Percentiles rank a stretch among this genome's conserved stretches.
These are phyloP conservation scores for Chromis chromis DNA, from an alignment of 2,797 vertebrate genomes.

Conservation along the genomic window DNA sequence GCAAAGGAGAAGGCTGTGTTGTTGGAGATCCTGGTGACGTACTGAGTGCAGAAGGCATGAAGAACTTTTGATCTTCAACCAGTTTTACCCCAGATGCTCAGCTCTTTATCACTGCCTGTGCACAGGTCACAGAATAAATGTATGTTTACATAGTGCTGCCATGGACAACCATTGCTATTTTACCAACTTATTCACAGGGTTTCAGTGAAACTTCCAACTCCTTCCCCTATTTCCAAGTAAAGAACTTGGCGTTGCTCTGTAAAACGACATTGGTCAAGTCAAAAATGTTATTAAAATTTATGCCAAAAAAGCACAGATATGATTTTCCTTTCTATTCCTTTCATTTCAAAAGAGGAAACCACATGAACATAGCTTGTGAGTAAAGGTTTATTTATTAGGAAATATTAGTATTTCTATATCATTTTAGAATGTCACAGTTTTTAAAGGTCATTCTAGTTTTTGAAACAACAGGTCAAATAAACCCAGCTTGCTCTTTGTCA, in stretches of 20 bases:
- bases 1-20: background rate
- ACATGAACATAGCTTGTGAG: background rate
- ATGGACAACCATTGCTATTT: conserved; percentile 26
- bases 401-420: background rate
- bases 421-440: background rate
- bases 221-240: background rate
- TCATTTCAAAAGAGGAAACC: background rate
- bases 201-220: conserved; percentile 24
- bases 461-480: background rate
- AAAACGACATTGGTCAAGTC: too few species aligned
- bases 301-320: background rate
- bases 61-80: background rate
- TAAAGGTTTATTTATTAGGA: background rate
- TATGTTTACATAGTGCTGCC: conserved; percentile 13
- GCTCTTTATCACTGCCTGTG: background rate
- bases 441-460: too few species aligned
- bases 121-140: background rate
- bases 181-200: conserved; percentile 37
- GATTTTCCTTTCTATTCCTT: background rate
- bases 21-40: background rate
- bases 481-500: background rate
- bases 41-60: background rate
- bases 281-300: conserved; percentile 20
- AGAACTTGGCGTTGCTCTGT: background rate
- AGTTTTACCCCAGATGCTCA: background rate